phyloP scores from a whole-genome alignment of 2,888 invertebrate species.

The Dolichopus griseipennis region DNA sequence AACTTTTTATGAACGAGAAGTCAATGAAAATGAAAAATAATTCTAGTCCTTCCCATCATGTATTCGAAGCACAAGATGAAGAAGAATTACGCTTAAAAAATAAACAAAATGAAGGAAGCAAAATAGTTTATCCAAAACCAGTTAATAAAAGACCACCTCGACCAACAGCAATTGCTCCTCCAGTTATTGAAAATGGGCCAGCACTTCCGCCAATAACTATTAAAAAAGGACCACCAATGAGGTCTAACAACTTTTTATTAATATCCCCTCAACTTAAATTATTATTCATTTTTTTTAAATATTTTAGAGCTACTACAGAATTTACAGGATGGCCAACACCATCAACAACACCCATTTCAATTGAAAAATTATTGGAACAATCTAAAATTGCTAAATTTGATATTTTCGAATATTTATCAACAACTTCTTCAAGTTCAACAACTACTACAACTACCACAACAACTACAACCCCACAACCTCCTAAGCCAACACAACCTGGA shows the following conservation, averaged over 20 bases:
- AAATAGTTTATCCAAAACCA: constrained; percentile 67
- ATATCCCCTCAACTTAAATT: too few relatives aligned
- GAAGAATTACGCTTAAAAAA: constrained; percentile 16
- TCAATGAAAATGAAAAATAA: constrained; percentile 41
- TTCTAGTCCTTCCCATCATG: constrained; percentile 48
- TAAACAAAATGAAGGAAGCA: constrained; percentile 47
- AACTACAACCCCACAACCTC: constrained; percentile 62
- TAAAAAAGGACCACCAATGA: constrained; percentile 75
- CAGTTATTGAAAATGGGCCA: constrained; percentile 41
- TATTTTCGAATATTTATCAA: constrained; percentile 44
- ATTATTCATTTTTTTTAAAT: too few relatives aligned
- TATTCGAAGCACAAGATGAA: constrained; percentile 44
- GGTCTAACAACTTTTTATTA: too few relatives aligned
- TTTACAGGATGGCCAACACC: constrained; percentile 88
- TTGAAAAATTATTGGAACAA: constrained; percentile 67
- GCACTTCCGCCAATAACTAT: constrained; percentile 55
- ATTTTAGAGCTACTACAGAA: constrained; percentile 66
- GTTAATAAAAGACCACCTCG: constrained; percentile 49
- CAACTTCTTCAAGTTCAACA: constrained; percentile 37
- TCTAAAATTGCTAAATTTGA: constrained; percentile 52
- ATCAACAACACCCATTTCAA: constrained; percentile 76
- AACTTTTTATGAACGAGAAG: constrained; percentile 53
- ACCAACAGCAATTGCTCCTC: constrained; percentile 50
- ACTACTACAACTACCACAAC: constrained; percentile 53
- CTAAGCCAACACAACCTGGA: constrained; percentile 66